Evolutionary conservation across 37 sponge, comb jelly and placozoan genomes (phyloP), one percentile per base, ranked within the genome.

Genomic region (Halisarca cf. caerulea): DNA sequence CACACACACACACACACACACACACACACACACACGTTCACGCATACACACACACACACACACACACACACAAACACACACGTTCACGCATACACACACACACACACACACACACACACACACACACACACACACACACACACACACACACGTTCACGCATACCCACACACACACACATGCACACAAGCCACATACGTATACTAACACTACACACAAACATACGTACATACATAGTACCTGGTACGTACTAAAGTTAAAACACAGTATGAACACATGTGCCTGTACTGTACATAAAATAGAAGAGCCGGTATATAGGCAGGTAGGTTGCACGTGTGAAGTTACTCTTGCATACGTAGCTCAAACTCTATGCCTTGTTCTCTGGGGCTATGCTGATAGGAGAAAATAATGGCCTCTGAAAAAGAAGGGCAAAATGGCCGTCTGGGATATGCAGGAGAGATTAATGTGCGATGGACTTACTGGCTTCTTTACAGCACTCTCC

Each of bases 401-500:
- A n/a, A n/a, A n/a, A n/a, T n/a, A n/a, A n/a, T n/a, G n/a, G n/a
- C n/a, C n/a, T n/a, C n/a, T n/a, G n/a, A n/a, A n/a, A n/a, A n/a
- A n/a, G n/a, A n/a, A n/a, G n/a, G n/a, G n/a, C n/a, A n/a, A n/a
- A n/a, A n/a, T n/a, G n/a, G n/a, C n/a, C n/a, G n/a, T n/a, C n/a
- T n/a, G n/a, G n/a, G n/a, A n/a, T n/a, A n/a, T n/a, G n/a, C n/a
- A n/a, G n/a, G n/a, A n/a, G n/a, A n/a, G n/a, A n/a, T n/a, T n/a
- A n/a, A n/a, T n/a, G n/a, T n/a, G n/a, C n/a, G n/a, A n/a, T n/a
- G n/a, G 35, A 83, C 92, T 89, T 39, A 95, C 95, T 33, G 97
- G 97, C 68, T 96, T 98, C 55, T 94, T 88, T 18, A 98, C 70
- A 25, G 80, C 84, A 34, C 88, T 84, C 28, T 89, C 83, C 68